Base-by-base conservation (phyloP, 2,113 vertebrate species). In the Lycocorax pyrrhopterus region DNA sequence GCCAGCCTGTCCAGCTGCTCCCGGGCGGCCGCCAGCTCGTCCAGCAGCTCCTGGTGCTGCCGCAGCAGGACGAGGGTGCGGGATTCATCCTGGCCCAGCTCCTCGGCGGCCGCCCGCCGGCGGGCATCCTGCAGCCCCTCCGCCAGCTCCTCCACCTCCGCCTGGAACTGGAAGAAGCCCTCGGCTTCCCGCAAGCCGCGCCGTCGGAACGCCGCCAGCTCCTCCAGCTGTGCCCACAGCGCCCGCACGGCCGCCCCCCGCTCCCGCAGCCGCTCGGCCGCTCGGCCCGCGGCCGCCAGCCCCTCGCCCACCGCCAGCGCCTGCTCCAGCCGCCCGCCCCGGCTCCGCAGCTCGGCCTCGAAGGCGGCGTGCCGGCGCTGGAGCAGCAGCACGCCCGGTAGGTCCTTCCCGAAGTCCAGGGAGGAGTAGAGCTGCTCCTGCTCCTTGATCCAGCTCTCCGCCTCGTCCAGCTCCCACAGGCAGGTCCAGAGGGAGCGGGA, bases 361-460 rank as follows among this genome's bases (percentile, higher is more conserved):
- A 99, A 99, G 94, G 98, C 98, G 2, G 98, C 98, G 93, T 99
- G 99, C 27, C 99, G 99, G 94, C 98, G 98, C 95, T 98, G 99
- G 44, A 99, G 97, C 68, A 99, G 97, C 92, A 99, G 97, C 76
- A 99, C 99, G 1, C 98, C 98, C 9, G 98, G 99, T 92, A 99
- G 98, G 96, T 99, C 99, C 96, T 99, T 99, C 89, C 99, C 99
- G 1, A 99, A 99, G 88, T 99, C 99, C 94, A 99, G 89, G 22
- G 99, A 98, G 39, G 99, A 99, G 96, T 99, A 99, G 68, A 99
- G 98, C 72, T 99, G 98, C 91, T 99, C 99, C 96, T 99, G 99
- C 95, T 99, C 99, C 78, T 98, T 98, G 90, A 99, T 99, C 99
- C 99, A 99, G 95, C 98, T 98, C 94, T 99, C 99, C 0, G 99